phyloP scores from a whole-genome alignment of 2,797 vertebrate species.

The Artibeus lituratus region DNA sequence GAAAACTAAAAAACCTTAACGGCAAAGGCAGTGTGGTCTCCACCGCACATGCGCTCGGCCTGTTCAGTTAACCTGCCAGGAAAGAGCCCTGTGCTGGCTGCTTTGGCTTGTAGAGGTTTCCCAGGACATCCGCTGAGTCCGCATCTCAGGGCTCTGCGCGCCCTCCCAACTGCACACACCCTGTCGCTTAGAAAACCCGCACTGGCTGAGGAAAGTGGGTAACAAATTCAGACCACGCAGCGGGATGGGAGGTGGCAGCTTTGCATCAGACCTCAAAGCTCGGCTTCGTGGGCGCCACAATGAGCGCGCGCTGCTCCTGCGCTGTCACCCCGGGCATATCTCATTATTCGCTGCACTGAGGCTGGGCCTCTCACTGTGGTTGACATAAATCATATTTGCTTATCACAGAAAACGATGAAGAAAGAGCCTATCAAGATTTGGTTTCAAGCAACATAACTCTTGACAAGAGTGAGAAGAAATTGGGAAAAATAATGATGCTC shows the following conservation, averaged over 20 bases:
- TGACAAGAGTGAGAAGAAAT: constrained; percentile 43
- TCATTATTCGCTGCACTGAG: not conserved
- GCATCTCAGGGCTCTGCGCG: not conserved
- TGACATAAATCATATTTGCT: constrained; percentile 10
- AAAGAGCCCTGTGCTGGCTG: not conserved
- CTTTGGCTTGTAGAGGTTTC: not conserved
- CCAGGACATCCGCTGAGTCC: not conserved
- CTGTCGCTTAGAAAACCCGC: not conserved
- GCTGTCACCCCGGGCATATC: not conserved
- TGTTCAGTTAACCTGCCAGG: not conserved
- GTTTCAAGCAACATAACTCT: constrained; percentile 47
- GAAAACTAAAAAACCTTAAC: constrained; percentile 17
- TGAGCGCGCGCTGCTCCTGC: not conserved
- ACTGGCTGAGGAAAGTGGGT: not conserved
- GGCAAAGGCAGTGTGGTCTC: not conserved
- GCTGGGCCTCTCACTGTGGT: not conserved
- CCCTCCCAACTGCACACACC: not conserved
- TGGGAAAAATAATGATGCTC: constrained; percentile 28
- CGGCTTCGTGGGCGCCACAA: not conserved
- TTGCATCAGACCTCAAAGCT: not conserved
- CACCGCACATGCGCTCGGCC: not conserved
- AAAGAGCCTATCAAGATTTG: constrained; percentile 43
- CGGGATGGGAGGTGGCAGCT: not conserved
- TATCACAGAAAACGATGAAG: not conserved
- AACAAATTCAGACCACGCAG: not conserved